A percentile compares a stretch with the other conserved stretches of the same genome.
phyloP scores from a whole-genome alignment of 2,797 vertebrate species.

The Tenualosa thibaudeaui region DNA sequence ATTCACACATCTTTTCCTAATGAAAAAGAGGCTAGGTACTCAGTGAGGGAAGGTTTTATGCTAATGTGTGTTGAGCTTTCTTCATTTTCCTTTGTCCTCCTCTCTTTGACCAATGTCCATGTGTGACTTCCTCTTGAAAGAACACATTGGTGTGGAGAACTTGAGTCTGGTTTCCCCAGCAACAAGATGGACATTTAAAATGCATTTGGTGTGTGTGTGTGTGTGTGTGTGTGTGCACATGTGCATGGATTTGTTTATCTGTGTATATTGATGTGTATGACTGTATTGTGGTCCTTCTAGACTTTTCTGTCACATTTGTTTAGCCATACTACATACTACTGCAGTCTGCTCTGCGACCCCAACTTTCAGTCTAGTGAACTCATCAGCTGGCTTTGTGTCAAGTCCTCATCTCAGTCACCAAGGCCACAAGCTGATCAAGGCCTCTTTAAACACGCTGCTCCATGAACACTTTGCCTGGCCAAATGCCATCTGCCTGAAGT shows the following conservation, averaged over 20 bases:
- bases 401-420: neutral
- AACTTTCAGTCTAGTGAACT: neutral
- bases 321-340: too few species aligned
- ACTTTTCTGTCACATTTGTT: neutral
- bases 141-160: neutral
- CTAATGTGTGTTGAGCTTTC: neutral
- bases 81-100: neutral
- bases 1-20: neutral
- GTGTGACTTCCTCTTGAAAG: neutral
- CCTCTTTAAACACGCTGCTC: neutral
- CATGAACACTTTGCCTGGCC: neutral
- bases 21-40: neutral
- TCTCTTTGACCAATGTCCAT: neutral
- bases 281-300: too few species aligned
- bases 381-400: neutral
- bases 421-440: neutral
- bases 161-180: slow-evolving; percentile 17
- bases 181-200: neutral
- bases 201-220: neutral
- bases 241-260: neutral
- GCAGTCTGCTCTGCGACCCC: neutral
- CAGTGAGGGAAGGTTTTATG: neutral
- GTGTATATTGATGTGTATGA: neutral
- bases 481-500: neutral
- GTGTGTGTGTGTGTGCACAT: neutral